Evolutionary conservation across 2,797 vertebrate species (phyloP), one percentile per base, ranked within the genome.

Genomic region (Helarctos malayanus): DNA sequence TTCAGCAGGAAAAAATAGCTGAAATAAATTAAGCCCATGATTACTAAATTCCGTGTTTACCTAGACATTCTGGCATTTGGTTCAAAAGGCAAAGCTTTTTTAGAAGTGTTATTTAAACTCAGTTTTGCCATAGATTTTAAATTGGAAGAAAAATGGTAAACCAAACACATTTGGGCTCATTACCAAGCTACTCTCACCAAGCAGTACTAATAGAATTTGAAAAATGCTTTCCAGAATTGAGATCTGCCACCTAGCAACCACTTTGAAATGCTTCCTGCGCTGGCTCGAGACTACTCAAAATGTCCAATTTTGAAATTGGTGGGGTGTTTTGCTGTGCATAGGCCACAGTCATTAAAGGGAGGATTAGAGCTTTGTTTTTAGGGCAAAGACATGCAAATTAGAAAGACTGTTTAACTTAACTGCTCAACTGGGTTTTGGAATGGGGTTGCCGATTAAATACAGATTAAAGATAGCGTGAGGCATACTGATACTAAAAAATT

Each of bases 231-330:
- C 25, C 86, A n/a, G 13, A 88, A n/a, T 29, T 56, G 87, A 97
- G 94, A 82, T 69, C 69, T 32, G 96, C 89, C 82, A 78, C 96
- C 96, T 95, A 94, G 95, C 97, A 98, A 92, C 96, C 57, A 6
- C 86, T 96, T 29, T 13, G 75, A 95, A 97, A 86, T 85, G 84
- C 65, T 92, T 91, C 79, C 68, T 94, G 75, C 0, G 5, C 79
- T 94, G 81, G 82, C 76, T 81, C n/a, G 10, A 89, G 91, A 81
- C 32, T 61, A 32, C 57, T 89, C 56, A 73, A 80, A 97, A 83
- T 82, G 54, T 35, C 63, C 32, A 38, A 65, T 75, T 79, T 38
- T 61, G 57, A 95, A 75, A 82, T 19, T 75, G 81, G 29, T 96
- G 79, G 57, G 61, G 86, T 82, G 56, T 27, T 85, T 92, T 57